A percentile compares a stretch with the other conserved stretches of the same genome.
phyloP scores from a whole-genome alignment of 2,797 vertebrate genomes.

The Buphagus erythrorhynchus region DNA sequence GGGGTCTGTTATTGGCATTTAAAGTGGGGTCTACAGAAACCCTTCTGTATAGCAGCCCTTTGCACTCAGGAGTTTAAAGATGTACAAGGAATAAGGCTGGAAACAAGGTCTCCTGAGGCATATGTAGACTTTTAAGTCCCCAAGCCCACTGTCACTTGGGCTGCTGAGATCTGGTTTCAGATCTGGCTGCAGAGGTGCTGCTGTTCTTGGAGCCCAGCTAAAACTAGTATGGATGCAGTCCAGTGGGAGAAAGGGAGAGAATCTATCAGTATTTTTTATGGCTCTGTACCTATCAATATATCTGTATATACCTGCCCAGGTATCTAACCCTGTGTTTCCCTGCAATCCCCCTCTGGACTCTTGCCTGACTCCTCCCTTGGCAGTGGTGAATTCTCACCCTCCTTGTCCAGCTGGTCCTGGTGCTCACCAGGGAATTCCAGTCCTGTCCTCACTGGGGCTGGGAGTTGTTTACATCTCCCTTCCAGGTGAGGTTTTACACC shows the following conservation, averaged over 20 bases:
- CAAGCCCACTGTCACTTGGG: not conserved
- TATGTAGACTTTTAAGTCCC: not conserved
- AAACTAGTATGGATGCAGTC: rapidly evolving
- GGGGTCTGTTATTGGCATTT: not conserved
- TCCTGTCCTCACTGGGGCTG: not conserved
- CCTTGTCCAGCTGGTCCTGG: not conserved
- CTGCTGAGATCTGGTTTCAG: not conserved
- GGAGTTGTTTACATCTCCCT: not conserved
- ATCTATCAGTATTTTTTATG: not conserved
- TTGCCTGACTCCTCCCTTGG: not conserved
- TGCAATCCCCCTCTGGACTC: not conserved
- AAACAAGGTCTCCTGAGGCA: not conserved
- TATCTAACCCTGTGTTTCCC: not conserved
- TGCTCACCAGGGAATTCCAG: not conserved
- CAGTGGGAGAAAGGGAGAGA: not conserved
- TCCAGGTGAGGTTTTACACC: not conserved
- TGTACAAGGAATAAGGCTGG: not conserved
- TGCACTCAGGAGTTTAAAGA: not conserved
- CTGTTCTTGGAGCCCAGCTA: not conserved
- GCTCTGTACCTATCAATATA: not conserved
- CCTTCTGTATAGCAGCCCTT: not conserved
- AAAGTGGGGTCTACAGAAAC: not conserved
- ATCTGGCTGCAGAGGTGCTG: not conserved
- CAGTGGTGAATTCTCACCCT: not conserved
- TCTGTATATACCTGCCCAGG: not conserved